Evolutionary conservation across 2,888 invertebrate species (phyloP), one percentile per base, ranked within the genome.

Genomic region (Drosophila mayaguana): DNA sequence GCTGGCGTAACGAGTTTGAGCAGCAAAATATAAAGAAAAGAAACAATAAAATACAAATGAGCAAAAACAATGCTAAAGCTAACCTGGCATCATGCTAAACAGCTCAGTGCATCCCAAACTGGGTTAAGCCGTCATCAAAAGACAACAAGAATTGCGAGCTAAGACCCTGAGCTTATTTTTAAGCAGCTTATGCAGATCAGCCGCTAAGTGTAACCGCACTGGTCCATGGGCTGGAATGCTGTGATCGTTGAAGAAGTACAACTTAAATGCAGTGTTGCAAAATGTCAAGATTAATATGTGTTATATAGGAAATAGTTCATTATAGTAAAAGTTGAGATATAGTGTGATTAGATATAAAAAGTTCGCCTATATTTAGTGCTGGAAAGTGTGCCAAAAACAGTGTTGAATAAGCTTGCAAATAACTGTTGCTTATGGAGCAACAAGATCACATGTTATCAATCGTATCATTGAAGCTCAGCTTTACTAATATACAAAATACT

Each of bases 1-100:
- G 56, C 51, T 42, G 53, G 22, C 71, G 32, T 66, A 77, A 77
- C 75, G 54, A 51, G 77, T 79, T 79, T 77, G 18, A 6, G 53
- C 38, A 50, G 54, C 40, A 20, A 62, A 63, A 54, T 12, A 36
- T 14, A 36, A 36, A 36, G 2, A 5, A 66, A 54, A n/a, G 36
- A 38, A 20, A 53, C 34, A 36, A 34, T 22, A 36, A 36, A 45
- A 34, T 7, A 14, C 14, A 20, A 38, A 45, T 42, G 43, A 14
- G 38, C 38, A 54, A 38, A 40, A 40, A 28, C 16, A 28, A 48
- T 55, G n/a, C 22, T 14, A 55, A 77, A 73, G 60, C 51, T 45
- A 69, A 48, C 59, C 53, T 51, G 60, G 38, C 69, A 54, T 64
- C 51, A 57, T 25, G 40, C 38, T 18, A 50, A 50, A 18, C 43